phyloP scores from a whole-genome alignment of 2,888 invertebrate species.

The Agrochola litura region DNA sequence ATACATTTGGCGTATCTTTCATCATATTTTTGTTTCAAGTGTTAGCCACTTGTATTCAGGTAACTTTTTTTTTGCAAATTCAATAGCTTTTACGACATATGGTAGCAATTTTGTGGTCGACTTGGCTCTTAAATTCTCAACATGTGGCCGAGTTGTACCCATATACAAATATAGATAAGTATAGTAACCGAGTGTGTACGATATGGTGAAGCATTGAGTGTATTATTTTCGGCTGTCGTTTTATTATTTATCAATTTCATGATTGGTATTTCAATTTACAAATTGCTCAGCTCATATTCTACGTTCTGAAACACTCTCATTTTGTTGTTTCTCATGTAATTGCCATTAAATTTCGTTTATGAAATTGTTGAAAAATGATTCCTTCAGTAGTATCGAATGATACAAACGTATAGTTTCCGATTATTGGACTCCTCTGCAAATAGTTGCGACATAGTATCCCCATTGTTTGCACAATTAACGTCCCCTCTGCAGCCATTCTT shows the following conservation, averaged over 20 bases:
- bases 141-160: conserved; percentile 68
- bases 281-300: conserved; percentile 29
- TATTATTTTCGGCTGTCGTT: conserved; percentile 20
- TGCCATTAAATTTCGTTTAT: conserved; percentile 10
- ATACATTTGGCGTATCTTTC: conserved; percentile 20
- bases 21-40: conserved; percentile 51
- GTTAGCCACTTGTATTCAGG: conserved; percentile 73
- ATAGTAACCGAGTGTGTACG: conserved; percentile 6
- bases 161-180: conserved; percentile 28
- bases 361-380: conserved; percentile 2
- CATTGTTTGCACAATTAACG: conserved; percentile 77
- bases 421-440: conserved; percentile 61
- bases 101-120: conserved; percentile 77
- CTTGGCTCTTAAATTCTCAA: conserved; percentile 72
- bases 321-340: conserved; percentile 14
- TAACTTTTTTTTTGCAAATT: conserved; percentile 67
- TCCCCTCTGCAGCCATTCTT: conserved; percentile 66
- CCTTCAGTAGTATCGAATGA: conserved; percentile 1
- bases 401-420: conserved; percentile 35
- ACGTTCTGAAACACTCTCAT: conserved; percentile 12
- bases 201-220: conserved; percentile 14
- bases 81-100: conserved; percentile 70
- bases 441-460: conserved; percentile 58
- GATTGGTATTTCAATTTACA: conserved; percentile 27
- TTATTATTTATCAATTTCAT: conserved; percentile 17